Conservation (phyloP, 2,888 invertebrate species). For the Macroteleia sp. region DNA sequence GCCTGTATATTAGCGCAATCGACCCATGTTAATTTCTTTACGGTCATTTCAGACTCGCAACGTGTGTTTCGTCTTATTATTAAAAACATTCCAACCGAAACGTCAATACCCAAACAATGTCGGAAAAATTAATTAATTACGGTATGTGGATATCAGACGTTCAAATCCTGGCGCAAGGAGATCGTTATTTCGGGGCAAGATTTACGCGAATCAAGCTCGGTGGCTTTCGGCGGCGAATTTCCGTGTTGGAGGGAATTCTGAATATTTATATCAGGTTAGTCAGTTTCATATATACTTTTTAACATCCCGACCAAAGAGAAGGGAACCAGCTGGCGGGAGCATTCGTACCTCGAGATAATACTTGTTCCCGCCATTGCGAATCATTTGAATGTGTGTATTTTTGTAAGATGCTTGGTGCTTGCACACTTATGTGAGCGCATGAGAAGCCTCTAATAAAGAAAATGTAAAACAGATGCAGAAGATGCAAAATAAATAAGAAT, state of each 20-base stretch:
- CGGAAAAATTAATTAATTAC: conserved; percentile 27
- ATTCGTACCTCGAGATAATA: conserved; percentile 65
- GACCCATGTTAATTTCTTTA: conserved; percentile 25
- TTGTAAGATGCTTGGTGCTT: conserved; percentile 33
- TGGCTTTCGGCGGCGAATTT: conserved; percentile 72
- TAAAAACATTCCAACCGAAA: conserved; percentile 3
- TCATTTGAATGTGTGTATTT: conserved; percentile 45
- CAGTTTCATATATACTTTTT: conserved; percentile 67
- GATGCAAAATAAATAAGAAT: too few species aligned
- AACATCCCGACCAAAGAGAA: conserved; percentile 28
- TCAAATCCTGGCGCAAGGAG: too few species aligned
- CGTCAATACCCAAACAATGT: too few species aligned
- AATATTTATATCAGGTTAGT: conserved; percentile 71
- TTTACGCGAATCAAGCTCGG: conserved; percentile 72
- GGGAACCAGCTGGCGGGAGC: conserved; percentile 50
- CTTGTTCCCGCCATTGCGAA: conserved; percentile 52
- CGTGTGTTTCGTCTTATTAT: background rate
- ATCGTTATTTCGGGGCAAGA: conserved; percentile 43
- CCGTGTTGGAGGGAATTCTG: conserved; percentile 63
- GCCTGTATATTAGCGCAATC: background rate
- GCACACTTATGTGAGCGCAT: conserved; percentile 9
- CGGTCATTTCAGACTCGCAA: conserved; percentile 4
- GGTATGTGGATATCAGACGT: too few species aligned
- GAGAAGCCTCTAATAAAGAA: too few species aligned
- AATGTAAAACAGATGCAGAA: too few species aligned